Percentiles rank a stretch among this genome's conserved stretches.
phyloP scores from a whole-genome alignment of 1,140 invertebrate species.

The Trinorchestia longiramus region DNA sequence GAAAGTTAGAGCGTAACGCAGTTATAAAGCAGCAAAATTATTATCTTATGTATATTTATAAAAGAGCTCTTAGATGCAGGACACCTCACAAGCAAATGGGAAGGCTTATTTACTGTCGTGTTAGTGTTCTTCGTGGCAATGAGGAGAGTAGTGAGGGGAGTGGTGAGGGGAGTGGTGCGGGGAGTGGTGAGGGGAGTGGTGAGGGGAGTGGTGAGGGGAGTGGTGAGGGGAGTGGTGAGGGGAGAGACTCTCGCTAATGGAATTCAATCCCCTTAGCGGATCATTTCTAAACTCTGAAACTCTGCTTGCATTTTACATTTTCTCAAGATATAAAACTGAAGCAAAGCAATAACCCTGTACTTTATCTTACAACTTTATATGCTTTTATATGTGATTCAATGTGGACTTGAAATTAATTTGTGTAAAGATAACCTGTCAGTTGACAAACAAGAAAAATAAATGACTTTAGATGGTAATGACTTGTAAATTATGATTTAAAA shows the following conservation, averaged over 20 bases:
- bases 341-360: neutral
- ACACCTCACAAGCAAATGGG: neutral
- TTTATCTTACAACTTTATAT: neutral
- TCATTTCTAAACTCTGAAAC: neutral
- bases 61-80: neutral
- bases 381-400: neutral
- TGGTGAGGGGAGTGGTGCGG: neutral
- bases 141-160: neutral
- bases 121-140: neutral
- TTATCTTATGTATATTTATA: neutral
- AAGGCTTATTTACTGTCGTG: neutral
- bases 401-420: no score
- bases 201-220: neutral
- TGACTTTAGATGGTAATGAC: neutral
- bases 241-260: neutral
- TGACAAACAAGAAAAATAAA: neutral
- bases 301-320: neutral
- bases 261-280: neutral
- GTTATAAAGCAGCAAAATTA: neutral
- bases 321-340: neutral
- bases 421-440: no score
- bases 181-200: neutral
- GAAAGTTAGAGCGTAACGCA: neutral
- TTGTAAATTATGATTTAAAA: neutral
- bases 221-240: neutral